A percentile compares a stretch with the other conserved stretches of the same genome.
Conservation (phyloP, 2,797 vertebrate genomes). For the Lepidocolaptes lacrymiger region DNA sequence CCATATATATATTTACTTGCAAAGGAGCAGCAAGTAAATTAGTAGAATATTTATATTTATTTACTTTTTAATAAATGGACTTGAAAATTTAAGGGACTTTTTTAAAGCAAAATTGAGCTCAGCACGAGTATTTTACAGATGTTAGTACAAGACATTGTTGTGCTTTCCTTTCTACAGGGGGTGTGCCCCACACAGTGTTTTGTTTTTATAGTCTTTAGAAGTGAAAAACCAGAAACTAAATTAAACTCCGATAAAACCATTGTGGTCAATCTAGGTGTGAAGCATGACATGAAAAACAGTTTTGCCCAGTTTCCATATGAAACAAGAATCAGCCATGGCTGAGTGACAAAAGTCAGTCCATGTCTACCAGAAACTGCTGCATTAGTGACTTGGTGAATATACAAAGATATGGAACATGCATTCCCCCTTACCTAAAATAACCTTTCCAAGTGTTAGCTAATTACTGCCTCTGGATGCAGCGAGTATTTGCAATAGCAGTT, state of each 20-base stretch:
- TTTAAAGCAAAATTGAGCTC: neutral
- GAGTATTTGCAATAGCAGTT: neutral
- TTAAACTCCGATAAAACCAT: neutral
- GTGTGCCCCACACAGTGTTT: neutral
- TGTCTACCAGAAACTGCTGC: neutral
- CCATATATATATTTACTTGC: neutral
- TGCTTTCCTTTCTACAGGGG: neutral
- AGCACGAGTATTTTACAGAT: neutral
- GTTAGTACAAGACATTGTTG: neutral
- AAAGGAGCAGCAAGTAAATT: neutral
- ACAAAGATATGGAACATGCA: neutral
- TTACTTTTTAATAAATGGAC: neutral
- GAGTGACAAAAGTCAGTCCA: neutral
- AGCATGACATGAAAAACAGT: neutral
- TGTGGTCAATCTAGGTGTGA: neutral
- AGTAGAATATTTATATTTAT: neutral
- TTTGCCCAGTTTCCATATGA: neutral
- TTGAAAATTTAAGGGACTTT: neutral
- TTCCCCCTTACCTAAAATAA: neutral
- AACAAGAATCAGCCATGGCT: neutral
- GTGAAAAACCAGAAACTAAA: conserved; percentile 21
- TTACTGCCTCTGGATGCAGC: neutral
- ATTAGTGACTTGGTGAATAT: neutral
- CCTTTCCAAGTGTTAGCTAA: neutral
- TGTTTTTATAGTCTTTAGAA: neutral